phyloP scores from a whole-genome alignment of 2,888 invertebrate genomes.

The Tipula helvola region DNA sequence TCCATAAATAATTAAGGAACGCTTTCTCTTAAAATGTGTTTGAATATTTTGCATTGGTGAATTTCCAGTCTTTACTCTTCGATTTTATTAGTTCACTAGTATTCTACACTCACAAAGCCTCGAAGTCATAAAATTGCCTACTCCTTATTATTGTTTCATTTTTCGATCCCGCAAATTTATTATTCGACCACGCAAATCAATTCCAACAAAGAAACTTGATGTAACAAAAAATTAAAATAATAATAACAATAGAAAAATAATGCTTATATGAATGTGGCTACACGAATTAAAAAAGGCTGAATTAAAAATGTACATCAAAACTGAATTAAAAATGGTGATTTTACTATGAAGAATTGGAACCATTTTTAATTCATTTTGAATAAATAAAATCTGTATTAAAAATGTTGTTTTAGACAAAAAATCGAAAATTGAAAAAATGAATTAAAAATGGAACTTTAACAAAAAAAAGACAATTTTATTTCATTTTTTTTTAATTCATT shows the following conservation, averaged over 20 bases:
- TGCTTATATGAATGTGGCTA: too few species aligned
- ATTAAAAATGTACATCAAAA: too few species aligned
- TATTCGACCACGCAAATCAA: neutral
- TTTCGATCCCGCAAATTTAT: neutral
- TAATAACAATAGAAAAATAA: neutral
- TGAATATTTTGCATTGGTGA: neutral
- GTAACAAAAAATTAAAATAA: neutral
- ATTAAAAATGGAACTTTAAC: too few species aligned
- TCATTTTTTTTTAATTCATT: too few species aligned
- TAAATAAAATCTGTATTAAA: too few species aligned
- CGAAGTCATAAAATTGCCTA: neutral
- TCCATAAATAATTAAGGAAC: neutral
- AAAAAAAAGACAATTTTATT: too few species aligned
- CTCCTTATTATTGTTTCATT: neutral
- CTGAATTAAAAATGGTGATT: too few species aligned
- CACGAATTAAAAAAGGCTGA: too few species aligned
- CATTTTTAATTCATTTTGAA: too few species aligned
- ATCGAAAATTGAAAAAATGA: too few species aligned
- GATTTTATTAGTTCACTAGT: neutral
- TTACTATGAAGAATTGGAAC: too few species aligned
- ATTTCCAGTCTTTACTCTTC: neutral
- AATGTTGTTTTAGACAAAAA: too few species aligned
- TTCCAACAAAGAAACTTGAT: neutral
- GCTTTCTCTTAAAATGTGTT: neutral
- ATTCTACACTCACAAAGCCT: neutral